Conservation (phyloP, 1,140 invertebrate genomes). For the Megalopta genalis region DNA sequence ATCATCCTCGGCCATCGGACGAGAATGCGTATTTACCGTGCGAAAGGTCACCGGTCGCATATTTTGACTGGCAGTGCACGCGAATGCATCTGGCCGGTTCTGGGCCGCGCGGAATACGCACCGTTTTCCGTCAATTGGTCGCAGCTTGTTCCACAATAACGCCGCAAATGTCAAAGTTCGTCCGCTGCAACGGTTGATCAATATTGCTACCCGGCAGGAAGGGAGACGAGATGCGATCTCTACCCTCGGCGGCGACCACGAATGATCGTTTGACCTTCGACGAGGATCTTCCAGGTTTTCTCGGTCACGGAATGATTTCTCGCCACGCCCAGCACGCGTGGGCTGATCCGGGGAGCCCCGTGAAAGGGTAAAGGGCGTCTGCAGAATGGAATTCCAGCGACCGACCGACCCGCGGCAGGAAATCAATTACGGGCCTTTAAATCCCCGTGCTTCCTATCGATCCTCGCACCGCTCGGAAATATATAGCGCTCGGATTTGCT, state of each 20-base stretch:
- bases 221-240: background rate
- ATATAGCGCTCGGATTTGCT: constrained; percentile 11
- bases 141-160: background rate
- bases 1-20: too few relatives aligned
- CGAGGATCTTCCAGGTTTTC: constrained; percentile 16
- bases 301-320: background rate
- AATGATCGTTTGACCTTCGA: constrained; percentile 30
- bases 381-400: constrained; percentile 17
- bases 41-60: too few relatives aligned
- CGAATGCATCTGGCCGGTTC: background rate
- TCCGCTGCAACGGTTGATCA: constrained; percentile 7
- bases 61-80: too few relatives aligned
- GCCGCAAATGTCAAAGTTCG: constrained; percentile 44
- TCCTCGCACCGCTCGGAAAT: constrained; percentile 9
- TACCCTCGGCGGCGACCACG: background rate
- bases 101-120: background rate
- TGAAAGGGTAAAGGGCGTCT: constrained; percentile 41
- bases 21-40: too few relatives aligned
- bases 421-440: constrained; percentile 37
- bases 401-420: constrained; percentile 1
- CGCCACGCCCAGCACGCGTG: constrained; percentile 34
- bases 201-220: constrained; percentile 3
- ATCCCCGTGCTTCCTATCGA: constrained; percentile 32
- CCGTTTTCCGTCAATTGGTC: background rate
- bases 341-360: background rate